A percentile compares a stretch with the other conserved stretches of the same genome.
Conservation (phyloP, 2,113 vertebrate species). For the Dunckerocampus dactyliophorus region DNA sequence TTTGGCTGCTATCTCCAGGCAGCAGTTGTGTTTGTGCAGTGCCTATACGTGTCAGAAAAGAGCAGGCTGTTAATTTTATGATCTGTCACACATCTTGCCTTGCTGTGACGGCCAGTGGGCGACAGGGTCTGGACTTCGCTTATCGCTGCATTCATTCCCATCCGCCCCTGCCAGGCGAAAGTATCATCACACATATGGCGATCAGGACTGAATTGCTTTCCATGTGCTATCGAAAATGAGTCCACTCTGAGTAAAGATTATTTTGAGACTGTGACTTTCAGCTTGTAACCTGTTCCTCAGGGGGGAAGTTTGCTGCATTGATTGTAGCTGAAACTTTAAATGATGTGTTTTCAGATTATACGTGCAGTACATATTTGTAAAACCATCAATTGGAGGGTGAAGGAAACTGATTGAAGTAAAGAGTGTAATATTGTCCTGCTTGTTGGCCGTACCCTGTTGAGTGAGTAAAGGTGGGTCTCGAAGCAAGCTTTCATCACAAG, state of each 20-base stretch:
- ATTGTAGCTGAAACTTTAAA: slow-evolving; percentile 18
- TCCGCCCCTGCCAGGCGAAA: slow-evolving; percentile 49
- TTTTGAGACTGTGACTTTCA: slow-evolving; percentile 31
- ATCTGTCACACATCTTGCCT: slow-evolving; percentile 56
- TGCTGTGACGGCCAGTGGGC: slow-evolving; percentile 26
- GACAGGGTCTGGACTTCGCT: slow-evolving; percentile 45
- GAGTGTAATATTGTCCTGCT: background rate
- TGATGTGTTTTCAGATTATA: background rate
- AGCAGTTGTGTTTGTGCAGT: slow-evolving; percentile 65
- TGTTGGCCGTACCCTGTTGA: slow-evolving; percentile 6
- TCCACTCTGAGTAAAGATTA: slow-evolving; percentile 41
- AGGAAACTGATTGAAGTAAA: no score
- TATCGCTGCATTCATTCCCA: slow-evolving; percentile 56
- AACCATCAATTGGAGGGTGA: no score
- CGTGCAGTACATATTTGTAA: background rate
- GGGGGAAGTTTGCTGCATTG: slow-evolving; percentile 1
- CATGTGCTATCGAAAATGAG: slow-evolving; percentile 28
- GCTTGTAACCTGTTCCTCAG: slow-evolving; percentile 7
- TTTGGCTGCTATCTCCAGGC: slow-evolving; percentile 59
- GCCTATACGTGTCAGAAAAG: slow-evolving; percentile 52
- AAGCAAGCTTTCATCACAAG: slow-evolving; percentile 52
- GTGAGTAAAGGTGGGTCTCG: slow-evolving; percentile 19
- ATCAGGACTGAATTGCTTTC: slow-evolving; percentile 41
- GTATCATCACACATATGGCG: slow-evolving; percentile 48
- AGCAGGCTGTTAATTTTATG: slow-evolving; percentile 61